Base-by-base conservation (phyloP, 35 echinoderm and acorn worm genomes). In the Lytechinus pictus region DNA sequence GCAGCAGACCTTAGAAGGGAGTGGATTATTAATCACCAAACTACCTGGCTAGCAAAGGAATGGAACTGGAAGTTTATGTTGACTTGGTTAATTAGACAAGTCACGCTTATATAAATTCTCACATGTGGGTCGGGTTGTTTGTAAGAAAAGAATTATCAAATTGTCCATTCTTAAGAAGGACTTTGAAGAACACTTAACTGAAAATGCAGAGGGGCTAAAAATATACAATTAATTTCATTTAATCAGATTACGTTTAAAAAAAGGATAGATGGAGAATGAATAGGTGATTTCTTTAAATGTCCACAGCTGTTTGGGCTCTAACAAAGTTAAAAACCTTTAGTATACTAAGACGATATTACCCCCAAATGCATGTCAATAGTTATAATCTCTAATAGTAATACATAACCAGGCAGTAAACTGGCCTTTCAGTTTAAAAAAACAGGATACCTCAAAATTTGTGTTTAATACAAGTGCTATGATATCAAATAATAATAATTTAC, bases 1-100 rank as follows among this genome's bases (percentile, higher is more conserved):
- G 66, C 66, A 79, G 66, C 66, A 16, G 61, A 21, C 24, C 61
- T 71, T 71, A 19, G 12, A 24, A 5, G 66, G 66, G 66, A 24
- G 66, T 79, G n/a, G 21, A 79, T 79, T 79, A 79, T 24, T 79
- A 79, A 79, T 79, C 19, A 24, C 66, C 19, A 79, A 79, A 79
- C 66, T 79, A 8, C 66, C 66, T 79, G n/a, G 66, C 14, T 79
- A 79, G 19, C 16, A 7, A 19, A 79, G 66, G 66, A 79, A 79
- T 79, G 66, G 21, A 79, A 79, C n/a, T 24, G 3, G 21, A 79
- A n/a, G 66, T 24, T 24, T 24, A 79, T 79, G 66, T 79, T 79
- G 66, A 79, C 66, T 24, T 79, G 66, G 66, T n/a, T 79, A 79
- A 79, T 79, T 79, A 79, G 66, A 79, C 66, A 79, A 79, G 66